phyloP scores from a whole-genome alignment of 1,140 invertebrate species.

The Ephestia elutella region DNA sequence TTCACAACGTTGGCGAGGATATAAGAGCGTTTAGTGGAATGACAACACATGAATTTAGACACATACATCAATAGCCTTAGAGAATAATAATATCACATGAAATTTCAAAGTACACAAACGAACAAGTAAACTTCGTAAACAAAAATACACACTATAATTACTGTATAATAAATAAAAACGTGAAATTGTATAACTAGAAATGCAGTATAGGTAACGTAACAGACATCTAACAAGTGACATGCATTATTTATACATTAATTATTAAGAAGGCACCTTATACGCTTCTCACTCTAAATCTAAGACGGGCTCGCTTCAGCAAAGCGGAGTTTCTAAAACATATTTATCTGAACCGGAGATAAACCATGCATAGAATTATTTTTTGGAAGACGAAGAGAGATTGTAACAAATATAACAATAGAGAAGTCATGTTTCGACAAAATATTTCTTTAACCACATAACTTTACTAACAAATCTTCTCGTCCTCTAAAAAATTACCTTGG shows the following conservation, averaged over 20 bases:
- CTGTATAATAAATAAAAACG: conserved; percentile 66
- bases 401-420: conserved; percentile 12
- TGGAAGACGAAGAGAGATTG: background rate
- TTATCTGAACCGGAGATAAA: conserved; percentile 63
- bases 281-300: conserved; percentile 32
- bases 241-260: conserved; percentile 41
- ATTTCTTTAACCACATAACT: too few species aligned
- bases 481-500: background rate
- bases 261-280: conserved; percentile 48
- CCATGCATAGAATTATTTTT: conserved; percentile 51
- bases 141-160: conserved; percentile 66
- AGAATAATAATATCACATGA: conserved; percentile 69
- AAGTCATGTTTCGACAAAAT: too few species aligned
- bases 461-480: background rate
- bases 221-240: conserved; percentile 54
- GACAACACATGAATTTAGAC: conserved; percentile 45
- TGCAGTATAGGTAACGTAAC: conserved; percentile 62
- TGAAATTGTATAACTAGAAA: conserved; percentile 69
- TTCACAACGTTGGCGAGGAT: conserved; percentile 14
- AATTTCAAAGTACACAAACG: conserved; percentile 62
- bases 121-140: conserved; percentile 64
- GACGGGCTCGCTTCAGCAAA: background rate
- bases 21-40: conserved; percentile 35
- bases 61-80: conserved; percentile 51
- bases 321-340: conserved; percentile 59